Evolutionary conservation across 2,797 vertebrate genomes (phyloP).

Genomic region (Chelon auratus): DNA sequence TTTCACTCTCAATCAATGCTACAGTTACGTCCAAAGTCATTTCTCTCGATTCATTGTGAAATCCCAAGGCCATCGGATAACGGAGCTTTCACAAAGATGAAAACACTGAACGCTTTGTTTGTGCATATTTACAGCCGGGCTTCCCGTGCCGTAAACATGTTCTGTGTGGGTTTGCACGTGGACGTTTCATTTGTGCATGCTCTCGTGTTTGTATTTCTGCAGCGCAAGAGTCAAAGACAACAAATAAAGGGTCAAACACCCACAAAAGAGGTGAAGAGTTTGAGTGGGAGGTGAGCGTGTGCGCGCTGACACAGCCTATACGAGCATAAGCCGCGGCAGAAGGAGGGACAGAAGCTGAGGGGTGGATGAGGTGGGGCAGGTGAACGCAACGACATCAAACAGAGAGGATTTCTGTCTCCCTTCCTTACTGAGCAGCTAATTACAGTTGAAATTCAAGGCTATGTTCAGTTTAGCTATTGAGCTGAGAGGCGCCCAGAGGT

Average conservation of each 20-base stretch:
- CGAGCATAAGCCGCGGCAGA: not conserved
- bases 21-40: not conserved
- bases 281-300: conserved; percentile 31
- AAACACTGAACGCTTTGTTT: not conserved
- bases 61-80: conserved; percentile 33
- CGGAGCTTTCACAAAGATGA: conserved; percentile 14
- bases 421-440: conserved; percentile 34
- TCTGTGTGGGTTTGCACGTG: not conserved
- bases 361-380: conserved; percentile 40
- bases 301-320: conserved; percentile 1
- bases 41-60: conserved; percentile 17
- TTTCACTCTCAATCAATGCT: not conserved
- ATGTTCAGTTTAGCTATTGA: conserved; percentile 16
- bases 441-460: conserved; percentile 38
- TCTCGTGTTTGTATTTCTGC: not conserved
- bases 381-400: conserved; percentile 46
- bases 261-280: conserved; percentile 25
- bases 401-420: conserved; percentile 26
- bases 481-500: conserved; percentile 2
- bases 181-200: conserved; percentile 17
- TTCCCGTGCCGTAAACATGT: conserved; percentile 7
- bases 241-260: conserved; percentile 24
- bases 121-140: conserved; percentile 5
- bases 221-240: too few species aligned
- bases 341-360: conserved; percentile 27